Evolutionary conservation across 2,113 vertebrate genomes (phyloP).

Genomic region (Planiliza haematocheilus): DNA sequence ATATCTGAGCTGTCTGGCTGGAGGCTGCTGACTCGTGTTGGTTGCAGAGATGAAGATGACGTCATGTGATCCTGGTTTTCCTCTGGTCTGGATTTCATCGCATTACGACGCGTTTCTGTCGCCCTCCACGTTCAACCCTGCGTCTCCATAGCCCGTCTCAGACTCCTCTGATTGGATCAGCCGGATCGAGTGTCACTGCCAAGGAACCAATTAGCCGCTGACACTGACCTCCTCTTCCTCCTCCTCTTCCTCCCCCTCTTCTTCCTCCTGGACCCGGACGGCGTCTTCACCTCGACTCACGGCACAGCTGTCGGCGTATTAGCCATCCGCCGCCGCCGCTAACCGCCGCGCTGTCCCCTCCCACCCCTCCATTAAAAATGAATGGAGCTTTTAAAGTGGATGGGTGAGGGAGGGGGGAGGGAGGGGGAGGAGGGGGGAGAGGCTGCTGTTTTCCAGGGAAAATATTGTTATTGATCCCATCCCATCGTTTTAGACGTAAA

Average conservation of each 20-base stretch:
- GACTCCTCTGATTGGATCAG: slow-evolving; percentile 81
- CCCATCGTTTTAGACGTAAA: slow-evolving; percentile 94
- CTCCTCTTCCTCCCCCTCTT: slow-evolving; percentile 82
- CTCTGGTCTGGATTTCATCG: slow-evolving; percentile 14
- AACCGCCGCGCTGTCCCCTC: slow-evolving; percentile 78
- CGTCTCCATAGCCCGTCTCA: slow-evolving; percentile 69
- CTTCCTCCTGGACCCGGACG: slow-evolving; percentile 86
- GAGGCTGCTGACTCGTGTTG: too few species aligned
- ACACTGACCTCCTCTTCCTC: slow-evolving; percentile 86
- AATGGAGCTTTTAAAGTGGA: slow-evolving; percentile 92
- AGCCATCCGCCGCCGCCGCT: slow-evolving; percentile 87
- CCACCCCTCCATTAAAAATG: slow-evolving; percentile 91
- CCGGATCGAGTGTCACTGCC: slow-evolving; percentile 79
- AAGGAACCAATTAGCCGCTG: slow-evolving; percentile 89
- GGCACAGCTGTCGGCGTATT: slow-evolving; percentile 96
- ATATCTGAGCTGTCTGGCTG: too few species aligned
- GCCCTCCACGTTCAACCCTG: neutral
- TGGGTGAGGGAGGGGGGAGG: neutral
- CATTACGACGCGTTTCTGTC: slow-evolving; percentile 32
- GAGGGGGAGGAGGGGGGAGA: slow-evolving; percentile 73
- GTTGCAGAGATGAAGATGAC: too few species aligned
- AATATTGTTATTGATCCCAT: slow-evolving; percentile 99
- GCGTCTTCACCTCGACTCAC: slow-evolving; percentile 87
- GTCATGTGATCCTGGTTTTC: neutral
- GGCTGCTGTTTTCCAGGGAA: slow-evolving; percentile 86